Evolutionary conservation across 1,140 invertebrate species (phyloP), one percentile per base, ranked within the genome.

Genomic region (Cecropterus lyciades): DNA sequence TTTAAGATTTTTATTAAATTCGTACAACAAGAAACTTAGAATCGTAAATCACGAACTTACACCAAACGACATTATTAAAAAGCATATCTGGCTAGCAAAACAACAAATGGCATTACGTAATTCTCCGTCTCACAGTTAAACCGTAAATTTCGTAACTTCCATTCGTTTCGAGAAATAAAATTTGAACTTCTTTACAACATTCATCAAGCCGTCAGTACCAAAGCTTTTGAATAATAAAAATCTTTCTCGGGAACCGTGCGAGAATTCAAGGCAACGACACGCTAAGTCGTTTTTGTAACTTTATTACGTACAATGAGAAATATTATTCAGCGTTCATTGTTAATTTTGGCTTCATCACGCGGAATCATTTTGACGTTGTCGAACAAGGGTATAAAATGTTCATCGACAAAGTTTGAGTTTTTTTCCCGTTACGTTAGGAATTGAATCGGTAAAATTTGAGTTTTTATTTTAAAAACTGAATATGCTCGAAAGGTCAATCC

Each of bases 171-270:
- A 71, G 78, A 79, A 86, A 89, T 89, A 87, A 86, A 87, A 85
- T 86, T 84, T 82, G 74, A 82, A 87, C 70, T 85, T 85, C 82
- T 81, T 85, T 87, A 83, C 73, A 86, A 81, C 87, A 89, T 89
- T 86, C 85, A 86, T 89, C 85, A 87, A 79, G 77, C 74, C 82
- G 82, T 87, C 85, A 83, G 64, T 81, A 70, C 80, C 81, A 86
- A 85, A 73, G 77, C 78, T 82, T 86, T 85, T 89, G 85, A 89
- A 89, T 89, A 87, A 89, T 87, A 89, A 85, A 87, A 85, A 80
- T 75, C 76, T 75, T 74, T 57, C 71, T 70, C 66, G 52, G 13
- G 17, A 55, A 67, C 62, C 67, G 45, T 55, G 66, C 57, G 67
- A 66, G 56, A 71, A 64, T 56, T 33, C n/a, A 59, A 10, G n/a